Evolutionary conservation across 2,888 invertebrate species (phyloP), one percentile per base, ranked within the genome.

Genomic region (Hirudinaria manillensis): DNA sequence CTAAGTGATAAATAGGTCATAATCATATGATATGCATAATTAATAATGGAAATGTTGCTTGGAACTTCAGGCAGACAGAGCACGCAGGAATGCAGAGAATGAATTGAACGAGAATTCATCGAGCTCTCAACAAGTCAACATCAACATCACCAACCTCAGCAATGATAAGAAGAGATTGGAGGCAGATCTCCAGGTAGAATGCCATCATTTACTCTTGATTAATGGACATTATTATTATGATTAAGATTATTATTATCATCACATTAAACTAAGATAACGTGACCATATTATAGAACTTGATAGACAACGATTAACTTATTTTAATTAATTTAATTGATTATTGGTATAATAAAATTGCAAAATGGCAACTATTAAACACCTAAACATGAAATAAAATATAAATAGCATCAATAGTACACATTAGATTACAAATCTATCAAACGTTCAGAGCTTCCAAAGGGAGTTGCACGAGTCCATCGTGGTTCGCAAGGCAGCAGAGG

Each of bases 81-180:
- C 82, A 72, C 83, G 85, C 80, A 85, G 85, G 81, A 82, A 82
- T 78, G 85, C 85, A 75, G 85, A 85, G 77, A 81, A 79, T 78
- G 85, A 92, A 85, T 92, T 91, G 85, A 95, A 94, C 87, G 98
- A 98, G 85, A 90, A 93, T 78, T 89, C 89, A 83, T 90, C 91
- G 83, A 93, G 96, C 86, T 91, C 96, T 88, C 94, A 92, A 84
- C 97, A 98, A 88, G 88, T 97, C 86, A 92, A 91, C 83, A 91
- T 93, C 83, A 93, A 94, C 89, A 95, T 98, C 87, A 93, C 95
- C 80, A 94, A 94, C 88, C 89, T 99, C 85, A 91, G 93, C 77
- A 93, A 95, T 83, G 90, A 91, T 87, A 97, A 93, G 89, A 91
- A 92, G 85, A 95, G 95, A 88, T 89, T 97, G 85, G 97, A 97